phyloP scores from a whole-genome alignment of 2,113 vertebrate genomes.

The Trichomycterus rosablanca region DNA sequence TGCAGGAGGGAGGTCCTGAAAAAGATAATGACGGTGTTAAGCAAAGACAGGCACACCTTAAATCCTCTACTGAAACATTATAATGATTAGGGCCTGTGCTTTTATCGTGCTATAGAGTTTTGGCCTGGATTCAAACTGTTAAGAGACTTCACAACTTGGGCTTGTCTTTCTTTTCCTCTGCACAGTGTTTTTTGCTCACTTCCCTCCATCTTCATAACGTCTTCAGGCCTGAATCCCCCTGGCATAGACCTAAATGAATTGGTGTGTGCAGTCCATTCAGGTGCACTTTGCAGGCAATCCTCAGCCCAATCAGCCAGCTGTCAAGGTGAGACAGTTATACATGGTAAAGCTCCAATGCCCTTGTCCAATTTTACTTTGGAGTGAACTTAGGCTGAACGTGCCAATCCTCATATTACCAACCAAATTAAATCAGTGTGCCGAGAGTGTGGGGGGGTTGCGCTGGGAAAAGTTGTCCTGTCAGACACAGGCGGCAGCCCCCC shows the following conservation, averaged over 20 bases:
- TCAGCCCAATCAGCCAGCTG: conserved; percentile 70
- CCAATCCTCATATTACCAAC: conserved; percentile 76
- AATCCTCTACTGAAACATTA: too few relatives aligned
- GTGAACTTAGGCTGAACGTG: conserved; percentile 71
- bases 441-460: conserved; percentile 26
- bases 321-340: conserved; percentile 72
- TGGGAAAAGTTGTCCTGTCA: conserved; percentile 41
- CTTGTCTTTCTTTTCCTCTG: conserved; percentile 7
- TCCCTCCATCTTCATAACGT: conserved; percentile 52
- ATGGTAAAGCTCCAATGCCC: conserved; percentile 73
- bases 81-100: too few relatives aligned
- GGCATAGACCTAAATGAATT: conserved; percentile 54
- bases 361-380: conserved; percentile 77
- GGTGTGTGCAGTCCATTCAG: conserved; percentile 61
- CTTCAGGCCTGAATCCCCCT: conserved; percentile 52
- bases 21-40: too few relatives aligned
- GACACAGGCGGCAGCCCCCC: conserved; percentile 43
- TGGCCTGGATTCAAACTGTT: too few relatives aligned
- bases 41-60: too few relatives aligned
- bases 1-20: too few relatives aligned
- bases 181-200: conserved; percentile 44
- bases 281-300: conserved; percentile 56
- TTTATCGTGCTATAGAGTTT: too few relatives aligned
- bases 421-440: conserved; percentile 72
- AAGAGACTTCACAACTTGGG: conserved; percentile 14